Conservation (phyloP, 1,140 invertebrate genomes). For the Drosophila bifasciata region DNA sequence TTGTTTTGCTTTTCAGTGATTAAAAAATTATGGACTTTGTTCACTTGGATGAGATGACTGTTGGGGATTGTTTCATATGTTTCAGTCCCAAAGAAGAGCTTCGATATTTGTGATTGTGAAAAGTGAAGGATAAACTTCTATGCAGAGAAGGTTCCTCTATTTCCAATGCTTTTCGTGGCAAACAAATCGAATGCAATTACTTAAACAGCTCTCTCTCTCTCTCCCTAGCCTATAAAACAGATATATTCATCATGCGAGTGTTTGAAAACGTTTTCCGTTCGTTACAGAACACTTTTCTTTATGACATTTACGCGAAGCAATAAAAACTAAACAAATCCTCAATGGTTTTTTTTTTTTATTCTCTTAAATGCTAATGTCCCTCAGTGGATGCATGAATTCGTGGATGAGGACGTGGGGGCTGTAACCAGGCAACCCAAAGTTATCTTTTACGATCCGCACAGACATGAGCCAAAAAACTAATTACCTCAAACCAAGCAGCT, state of each 20-base stretch:
- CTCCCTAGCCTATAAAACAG: conserved; percentile 34
- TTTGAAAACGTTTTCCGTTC: conserved; percentile 15
- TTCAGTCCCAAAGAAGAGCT: too few relatives aligned
- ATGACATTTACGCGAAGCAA: conserved; percentile 57
- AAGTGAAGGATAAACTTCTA: too few relatives aligned
- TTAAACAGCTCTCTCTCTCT: conserved; percentile 43
- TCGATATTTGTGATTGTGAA: too few relatives aligned
- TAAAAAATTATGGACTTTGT: too few relatives aligned
- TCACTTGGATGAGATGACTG: too few relatives aligned
- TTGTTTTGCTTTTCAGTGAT: too few relatives aligned
- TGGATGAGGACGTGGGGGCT: conserved; percentile 23
- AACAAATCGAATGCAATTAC: conserved; percentile 59
- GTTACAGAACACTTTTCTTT: conserved; percentile 48
- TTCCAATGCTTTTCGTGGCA: background rate
- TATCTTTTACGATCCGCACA: conserved; percentile 26
- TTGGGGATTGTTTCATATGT: too few relatives aligned
- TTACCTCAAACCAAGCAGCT: conserved; percentile 27
- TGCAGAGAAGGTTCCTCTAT: too few relatives aligned
- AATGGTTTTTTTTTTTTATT: conserved; percentile 30
- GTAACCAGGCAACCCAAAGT: conserved; percentile 12
- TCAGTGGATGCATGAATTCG: conserved; percentile 12
- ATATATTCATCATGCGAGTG: conserved; percentile 29
- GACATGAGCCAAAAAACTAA: conserved; percentile 58
- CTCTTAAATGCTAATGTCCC: conserved; percentile 50
- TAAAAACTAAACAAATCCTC: conserved; percentile 62